A percentile compares a stretch with the other conserved stretches of the same genome.
Evolutionary conservation across 1,140 invertebrate species (phyloP).

Genomic region (Drosophila carrolli): DNA sequence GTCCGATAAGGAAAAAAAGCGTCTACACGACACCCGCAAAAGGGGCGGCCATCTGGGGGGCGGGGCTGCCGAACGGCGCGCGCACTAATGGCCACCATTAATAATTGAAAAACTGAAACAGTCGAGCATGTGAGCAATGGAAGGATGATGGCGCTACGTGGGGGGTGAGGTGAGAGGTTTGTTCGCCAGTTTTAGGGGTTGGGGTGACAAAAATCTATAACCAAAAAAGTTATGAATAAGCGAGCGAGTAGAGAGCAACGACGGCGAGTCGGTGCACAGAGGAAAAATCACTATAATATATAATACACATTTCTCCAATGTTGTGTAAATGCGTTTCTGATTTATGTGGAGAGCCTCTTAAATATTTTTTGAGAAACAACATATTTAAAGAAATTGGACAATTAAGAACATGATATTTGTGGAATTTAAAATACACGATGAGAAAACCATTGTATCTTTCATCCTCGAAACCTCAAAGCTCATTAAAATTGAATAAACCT

Average conservation of each 20-base stretch:
- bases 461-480: no score
- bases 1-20: constrained; percentile 77
- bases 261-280: constrained; percentile 18
- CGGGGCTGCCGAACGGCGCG: constrained; percentile 53
- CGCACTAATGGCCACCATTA: constrained; percentile 82
- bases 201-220: constrained; percentile 79
- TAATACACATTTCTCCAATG: not conserved
- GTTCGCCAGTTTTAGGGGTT: constrained; percentile 22
- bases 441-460: no score
- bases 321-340: no score
- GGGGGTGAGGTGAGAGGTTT: constrained; percentile 11
- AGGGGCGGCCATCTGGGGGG: constrained; percentile 6
- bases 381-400: no score
- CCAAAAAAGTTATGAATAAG: constrained; percentile 82
- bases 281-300: not conserved
- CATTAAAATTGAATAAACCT: no score
- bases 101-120: constrained; percentile 84
- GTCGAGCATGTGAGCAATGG: constrained; percentile 72
- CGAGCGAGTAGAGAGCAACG: constrained; percentile 59
- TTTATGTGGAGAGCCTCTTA: no score
- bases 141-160: constrained; percentile 29
- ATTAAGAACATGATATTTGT: no score
- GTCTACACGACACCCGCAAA: constrained; percentile 34
- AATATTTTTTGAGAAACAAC: no score
- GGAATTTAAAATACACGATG: no score